Percentiles rank a stretch among this genome's conserved stretches.
Evolutionary conservation across 2,888 invertebrate species (phyloP).

Genomic region (Xestia sexstrigata): DNA sequence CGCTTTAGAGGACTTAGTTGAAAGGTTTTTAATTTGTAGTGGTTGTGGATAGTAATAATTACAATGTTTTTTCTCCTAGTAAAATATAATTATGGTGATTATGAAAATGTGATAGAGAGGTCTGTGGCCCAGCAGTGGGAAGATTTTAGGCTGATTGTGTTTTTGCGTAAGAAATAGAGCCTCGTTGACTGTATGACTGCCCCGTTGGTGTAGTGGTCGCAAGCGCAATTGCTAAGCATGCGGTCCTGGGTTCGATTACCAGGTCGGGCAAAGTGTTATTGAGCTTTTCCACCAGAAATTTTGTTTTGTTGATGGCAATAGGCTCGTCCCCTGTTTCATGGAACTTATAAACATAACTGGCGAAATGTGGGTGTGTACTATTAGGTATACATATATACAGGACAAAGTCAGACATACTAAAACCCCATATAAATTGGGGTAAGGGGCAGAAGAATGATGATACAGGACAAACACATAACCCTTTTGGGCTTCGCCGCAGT

Average conservation of each 20-base stretch:
- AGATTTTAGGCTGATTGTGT: neutral
- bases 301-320: neutral
- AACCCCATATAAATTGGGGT: too few species aligned
- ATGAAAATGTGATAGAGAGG: neutral
- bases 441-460: too few species aligned
- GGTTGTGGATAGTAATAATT: neutral
- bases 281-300: neutral
- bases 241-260: neutral
- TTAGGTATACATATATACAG: too few species aligned
- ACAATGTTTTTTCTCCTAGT: neutral
- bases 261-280: neutral
- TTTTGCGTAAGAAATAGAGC: neutral
- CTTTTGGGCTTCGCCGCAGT: too few species aligned
- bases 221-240: too few species aligned
- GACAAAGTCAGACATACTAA: too few species aligned
- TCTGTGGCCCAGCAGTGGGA: neutral
- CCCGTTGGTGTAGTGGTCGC: neutral
- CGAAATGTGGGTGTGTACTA: too few species aligned
- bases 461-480: too few species aligned
- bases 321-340: neutral
- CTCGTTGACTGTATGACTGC: neutral
- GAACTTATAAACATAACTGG: neutral
- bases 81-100: neutral
- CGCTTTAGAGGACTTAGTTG: slow-evolving; percentile 38
- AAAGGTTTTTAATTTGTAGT: slow-evolving; percentile 29